Evolutionary conservation across 2,113 vertebrate species (phyloP), one percentile per base, ranked within the genome.

Genomic region (Bostrychus sinensis): DNA sequence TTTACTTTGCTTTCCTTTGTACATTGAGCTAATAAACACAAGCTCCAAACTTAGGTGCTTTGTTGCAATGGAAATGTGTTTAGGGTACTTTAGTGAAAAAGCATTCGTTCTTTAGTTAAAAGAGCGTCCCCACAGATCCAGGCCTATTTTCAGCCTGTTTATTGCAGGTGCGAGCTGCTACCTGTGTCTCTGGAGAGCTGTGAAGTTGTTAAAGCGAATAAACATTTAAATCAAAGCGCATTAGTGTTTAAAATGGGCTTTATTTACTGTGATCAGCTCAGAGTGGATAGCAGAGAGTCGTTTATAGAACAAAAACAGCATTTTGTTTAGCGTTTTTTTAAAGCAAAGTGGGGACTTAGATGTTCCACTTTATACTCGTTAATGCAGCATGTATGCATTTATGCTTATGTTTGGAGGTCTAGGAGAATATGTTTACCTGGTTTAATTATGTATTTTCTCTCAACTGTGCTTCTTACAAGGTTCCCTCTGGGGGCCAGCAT

Each of bases 131-230:
- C 25, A 5, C 48, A 51, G 48, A 51, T 16, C 25, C 1, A 25
- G 48, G 25, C 48, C 48, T 51, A 51, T 51, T 51, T 51, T 51
- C 23, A 51, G 48, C 48, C 48, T 28, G 48, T 51, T 51, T 51
- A 51, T 23, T 28, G 48, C 23, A 51, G 48, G 14, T 28, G 25
- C n/a, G 48, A 51, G 23, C 48, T 9, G 48, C 25, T 51, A 28
- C 48, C 16, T 28, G 23, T 13, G 13, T 51, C 48, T 51, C 48
- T 14, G 25, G 48, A 51, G 48, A 28, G n/a, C 25, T 0, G 11
- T 8, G 23, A n/a, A 9, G 48, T n/a, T n/a, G 48, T 30, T 51
- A 51, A 51, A 51, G 25, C 26, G 23, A 28, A 51, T 51, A 28
- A 51, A 51, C 48, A 51, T 30, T 51, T 30, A 51, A 51, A 51